A percentile compares a stretch with the other conserved stretches of the same genome.
Conservation (phyloP, 2,888 invertebrate species). For the Autographa gamma region DNA sequence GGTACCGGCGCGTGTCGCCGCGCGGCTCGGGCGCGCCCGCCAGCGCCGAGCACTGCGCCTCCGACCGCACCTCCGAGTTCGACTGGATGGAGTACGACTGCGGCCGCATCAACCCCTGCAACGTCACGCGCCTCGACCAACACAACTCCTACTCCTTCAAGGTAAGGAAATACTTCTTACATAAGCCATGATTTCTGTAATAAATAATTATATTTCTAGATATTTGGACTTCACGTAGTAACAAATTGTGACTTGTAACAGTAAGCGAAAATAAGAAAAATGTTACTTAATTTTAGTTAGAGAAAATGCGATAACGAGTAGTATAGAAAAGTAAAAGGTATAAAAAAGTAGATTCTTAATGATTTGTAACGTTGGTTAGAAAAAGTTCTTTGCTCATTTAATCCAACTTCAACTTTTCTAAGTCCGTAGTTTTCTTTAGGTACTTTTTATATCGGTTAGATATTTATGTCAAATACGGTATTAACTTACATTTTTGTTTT, state of each 20-base stretch:
- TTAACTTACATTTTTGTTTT: conserved; percentile 75
- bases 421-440: conserved; percentile 19
- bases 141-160: conserved; percentile 96
- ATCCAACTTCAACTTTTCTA: conserved; percentile 3
- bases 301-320: not conserved
- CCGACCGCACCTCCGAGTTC: conserved; percentile 80
- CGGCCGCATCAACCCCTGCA: conserved; percentile 95
- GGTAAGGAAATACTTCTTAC: conserved; percentile 79
- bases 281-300: not conserved
- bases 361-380: not conserved
- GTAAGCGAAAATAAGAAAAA: not conserved
- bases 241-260: not conserved
- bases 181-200: no score
- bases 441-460: conserved; percentile 38
- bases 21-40: conserved; percentile 88
- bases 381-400: conserved; percentile 13
- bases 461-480: conserved; percentile 51
- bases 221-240: not conserved
- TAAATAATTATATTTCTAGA: no score
- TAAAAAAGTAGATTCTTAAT: not conserved
- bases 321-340: not conserved
- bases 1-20: conserved; percentile 91
- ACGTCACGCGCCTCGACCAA: conserved; percentile 95
- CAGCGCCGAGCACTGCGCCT: conserved; percentile 73
- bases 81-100: conserved; percentile 96